These are phyloP conservation scores for Lissocephala sabroskyi DNA, from an alignment of 2,888 invertebrate genomes.

Conservation along the genomic window DNA sequence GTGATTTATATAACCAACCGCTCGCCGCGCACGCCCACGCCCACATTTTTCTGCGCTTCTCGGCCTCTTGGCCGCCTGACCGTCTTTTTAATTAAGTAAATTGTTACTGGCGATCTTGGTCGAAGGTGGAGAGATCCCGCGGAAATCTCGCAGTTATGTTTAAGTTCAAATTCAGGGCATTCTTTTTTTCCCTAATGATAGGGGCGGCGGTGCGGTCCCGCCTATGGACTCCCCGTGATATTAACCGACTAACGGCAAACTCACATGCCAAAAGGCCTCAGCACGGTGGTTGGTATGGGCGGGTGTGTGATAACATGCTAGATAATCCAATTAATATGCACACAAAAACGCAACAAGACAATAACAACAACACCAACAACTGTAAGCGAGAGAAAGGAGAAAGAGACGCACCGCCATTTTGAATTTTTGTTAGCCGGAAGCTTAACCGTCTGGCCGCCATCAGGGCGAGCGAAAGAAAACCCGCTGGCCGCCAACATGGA, in stretches of 20 bases:
- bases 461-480: not conserved
- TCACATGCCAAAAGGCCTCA: constrained; percentile 6
- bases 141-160: no score
- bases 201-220: no score
- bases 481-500: constrained; percentile 11
- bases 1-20: no score
- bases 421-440: constrained; percentile 50
- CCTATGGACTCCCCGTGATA: no score
- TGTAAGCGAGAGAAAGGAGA: not conserved
- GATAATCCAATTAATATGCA: constrained; percentile 69
- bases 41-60: no score
- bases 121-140: no score
- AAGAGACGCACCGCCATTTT: constrained; percentile 33
- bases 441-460: constrained; percentile 1
- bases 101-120: no score
- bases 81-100: no score
- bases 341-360: constrained; percentile 57
- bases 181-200: no score
- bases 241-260: constrained; percentile 56
- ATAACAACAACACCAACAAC: constrained; percentile 27
- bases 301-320: constrained; percentile 43
- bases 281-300: no score
- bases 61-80: no score
- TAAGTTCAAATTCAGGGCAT: no score
- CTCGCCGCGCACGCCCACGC: constrained; percentile 17